A percentile compares a stretch with the other conserved stretches of the same genome.
Evolutionary conservation across 2,888 invertebrate genomes (phyloP).

Genomic region (Polydrusus cervinus): DNA sequence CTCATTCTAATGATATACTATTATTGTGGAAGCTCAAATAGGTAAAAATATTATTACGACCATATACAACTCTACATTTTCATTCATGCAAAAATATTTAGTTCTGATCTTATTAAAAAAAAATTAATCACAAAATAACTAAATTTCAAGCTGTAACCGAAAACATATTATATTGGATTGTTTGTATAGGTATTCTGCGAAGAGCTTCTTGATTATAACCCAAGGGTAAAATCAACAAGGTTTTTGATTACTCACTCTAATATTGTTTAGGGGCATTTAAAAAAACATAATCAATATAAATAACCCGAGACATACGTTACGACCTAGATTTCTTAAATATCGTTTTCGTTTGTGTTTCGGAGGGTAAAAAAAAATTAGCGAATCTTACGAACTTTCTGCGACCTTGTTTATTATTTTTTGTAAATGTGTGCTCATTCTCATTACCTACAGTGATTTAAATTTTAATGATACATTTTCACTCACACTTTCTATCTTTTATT

Average conservation of each 20-base stretch:
- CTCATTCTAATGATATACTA: background rate
- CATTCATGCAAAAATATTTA: too few relatives aligned
- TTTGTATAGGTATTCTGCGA: too few relatives aligned
- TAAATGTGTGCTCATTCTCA: background rate
- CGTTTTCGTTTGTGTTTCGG: background rate
- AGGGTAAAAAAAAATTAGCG: conserved; percentile 1
- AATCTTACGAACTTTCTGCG: conserved; percentile 3
- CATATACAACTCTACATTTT: background rate
- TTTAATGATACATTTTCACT: background rate
- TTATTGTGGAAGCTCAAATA: conserved; percentile 4
- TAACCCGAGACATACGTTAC: background rate
- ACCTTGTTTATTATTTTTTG: background rate
- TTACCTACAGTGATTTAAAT: background rate
- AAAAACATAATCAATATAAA: background rate
- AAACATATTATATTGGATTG: too few relatives aligned
- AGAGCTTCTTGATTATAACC: too few relatives aligned
- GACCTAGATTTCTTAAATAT: conserved; percentile 2
- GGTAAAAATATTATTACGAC: background rate
- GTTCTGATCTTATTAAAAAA: too few relatives aligned
- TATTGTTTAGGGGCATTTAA: too few relatives aligned
- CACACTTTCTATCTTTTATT: too few relatives aligned
- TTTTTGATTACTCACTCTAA: too few relatives aligned
- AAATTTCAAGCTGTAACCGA: too few relatives aligned
- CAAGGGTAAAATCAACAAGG: too few relatives aligned
- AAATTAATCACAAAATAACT: background rate